Conservation (phyloP, 2,888 invertebrate genomes). For the Dorcus parallelipipedus region DNA sequence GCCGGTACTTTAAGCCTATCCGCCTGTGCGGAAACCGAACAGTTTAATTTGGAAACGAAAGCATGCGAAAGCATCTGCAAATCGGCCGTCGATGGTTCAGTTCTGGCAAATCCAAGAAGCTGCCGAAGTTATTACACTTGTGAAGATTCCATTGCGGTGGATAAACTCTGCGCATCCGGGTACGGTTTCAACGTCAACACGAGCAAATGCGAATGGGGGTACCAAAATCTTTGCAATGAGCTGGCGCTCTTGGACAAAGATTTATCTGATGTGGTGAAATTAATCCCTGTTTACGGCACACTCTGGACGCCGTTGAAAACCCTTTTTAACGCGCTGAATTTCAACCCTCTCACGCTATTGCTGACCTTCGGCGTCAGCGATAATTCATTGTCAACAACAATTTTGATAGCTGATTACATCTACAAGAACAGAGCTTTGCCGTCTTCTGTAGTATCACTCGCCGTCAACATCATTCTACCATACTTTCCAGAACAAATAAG, state of each 20-base stretch:
- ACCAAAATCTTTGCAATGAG: constrained; percentile 15
- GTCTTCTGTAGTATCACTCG: neutral
- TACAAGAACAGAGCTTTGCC: constrained; percentile 14
- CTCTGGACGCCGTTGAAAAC: constrained; percentile 4
- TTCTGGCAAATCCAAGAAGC: constrained; percentile 8
- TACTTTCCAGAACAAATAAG: constrained; percentile 8
- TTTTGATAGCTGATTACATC: constrained; percentile 13
- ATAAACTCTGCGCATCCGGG: constrained; percentile 1
- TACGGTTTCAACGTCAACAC: constrained; percentile 14
- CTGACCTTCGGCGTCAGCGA: constrained; percentile 10
- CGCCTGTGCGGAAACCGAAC: constrained; percentile 10
- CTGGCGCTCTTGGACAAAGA: constrained; percentile 9
- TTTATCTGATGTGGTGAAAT: constrained; percentile 6
- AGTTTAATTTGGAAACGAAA: constrained; percentile 5
- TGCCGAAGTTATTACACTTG: constrained; percentile 12
- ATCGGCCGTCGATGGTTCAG: neutral
- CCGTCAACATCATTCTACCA: constrained; percentile 4
- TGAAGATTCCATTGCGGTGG: neutral
- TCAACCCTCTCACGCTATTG: constrained; percentile 10
- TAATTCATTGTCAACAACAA: constrained; percentile 6
- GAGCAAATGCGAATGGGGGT: constrained; percentile 7
- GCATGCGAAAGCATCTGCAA: constrained; percentile 11
- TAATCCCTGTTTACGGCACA: constrained; percentile 5
- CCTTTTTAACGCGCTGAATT: constrained; percentile 6
- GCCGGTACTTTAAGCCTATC: constrained; percentile 2